Percentiles rank a stretch among this genome's conserved stretches.
Evolutionary conservation across 2,113 vertebrate genomes (phyloP).

Genomic region (Bubo bubo): DNA sequence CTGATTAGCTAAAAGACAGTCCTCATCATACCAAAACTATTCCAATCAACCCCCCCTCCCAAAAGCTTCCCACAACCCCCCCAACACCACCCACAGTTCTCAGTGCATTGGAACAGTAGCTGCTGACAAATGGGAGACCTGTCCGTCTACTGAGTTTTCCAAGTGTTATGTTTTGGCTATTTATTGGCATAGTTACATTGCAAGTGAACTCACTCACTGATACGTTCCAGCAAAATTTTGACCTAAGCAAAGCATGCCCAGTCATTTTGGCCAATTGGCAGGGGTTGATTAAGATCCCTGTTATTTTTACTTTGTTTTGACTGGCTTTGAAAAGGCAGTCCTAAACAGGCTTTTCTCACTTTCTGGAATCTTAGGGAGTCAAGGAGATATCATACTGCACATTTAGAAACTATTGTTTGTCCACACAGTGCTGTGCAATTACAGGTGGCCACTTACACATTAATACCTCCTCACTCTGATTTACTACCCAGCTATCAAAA

Average conservation of each 20-base stretch:
- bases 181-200: slow-evolving; percentile 15
- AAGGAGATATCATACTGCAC: not conserved
- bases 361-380: not conserved
- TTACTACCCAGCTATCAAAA: not conserved
- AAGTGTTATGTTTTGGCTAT: slow-evolving; percentile 34
- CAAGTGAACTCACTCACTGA: not conserved
- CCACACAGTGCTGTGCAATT: not conserved
- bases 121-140: not conserved
- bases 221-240: slow-evolving; percentile 19
- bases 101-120: not conserved
- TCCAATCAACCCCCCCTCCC: not conserved
- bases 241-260: not conserved
- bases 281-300: not conserved
- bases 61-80: not conserved
- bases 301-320: slow-evolving; percentile 60
- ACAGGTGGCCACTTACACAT: not conserved
- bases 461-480: not conserved
- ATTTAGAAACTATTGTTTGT: not conserved
- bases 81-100: not conserved
- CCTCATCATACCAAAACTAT: slow-evolving; percentile 40
- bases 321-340: slow-evolving; percentile 36
- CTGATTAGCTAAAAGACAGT: slow-evolving; percentile 34
- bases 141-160: slow-evolving; percentile 2
- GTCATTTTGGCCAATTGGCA: slow-evolving; percentile 29
- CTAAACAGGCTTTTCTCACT: slow-evolving; percentile 32